Percentiles rank a stretch among this genome's conserved stretches.
Conservation (phyloP, 2,888 invertebrate species). For the Euplagia quadripunctaria region DNA sequence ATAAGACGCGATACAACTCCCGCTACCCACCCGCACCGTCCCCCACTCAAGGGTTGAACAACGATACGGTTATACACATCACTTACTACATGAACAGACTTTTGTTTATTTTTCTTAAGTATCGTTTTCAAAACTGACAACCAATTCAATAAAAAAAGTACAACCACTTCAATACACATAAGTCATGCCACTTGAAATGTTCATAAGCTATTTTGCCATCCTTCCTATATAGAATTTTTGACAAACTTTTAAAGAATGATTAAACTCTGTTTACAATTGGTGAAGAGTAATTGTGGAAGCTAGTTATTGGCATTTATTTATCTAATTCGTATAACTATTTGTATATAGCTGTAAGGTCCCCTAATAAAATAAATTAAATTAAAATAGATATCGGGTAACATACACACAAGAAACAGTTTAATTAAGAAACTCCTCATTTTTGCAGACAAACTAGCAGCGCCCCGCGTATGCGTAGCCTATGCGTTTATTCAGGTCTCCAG, state of each 20-base stretch:
- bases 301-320: too few species aligned
- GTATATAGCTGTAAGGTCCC: too few species aligned
- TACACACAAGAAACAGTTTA: background rate
- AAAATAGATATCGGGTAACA: background rate
- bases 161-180: background rate
- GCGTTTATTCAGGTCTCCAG: too few species aligned
- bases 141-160: background rate
- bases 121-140: background rate
- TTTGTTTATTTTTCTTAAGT: conserved; percentile 42
- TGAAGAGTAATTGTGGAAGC: too few species aligned
- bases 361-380: too few species aligned
- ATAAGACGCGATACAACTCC: conserved; percentile 70
- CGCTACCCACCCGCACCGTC: conserved; percentile 42
- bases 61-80: conserved; percentile 50
- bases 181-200: background rate
- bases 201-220: too few species aligned
- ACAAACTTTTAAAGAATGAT: too few species aligned
- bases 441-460: too few species aligned
- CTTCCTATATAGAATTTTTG: too few species aligned
- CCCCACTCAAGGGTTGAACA: conserved; percentile 55
- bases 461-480: too few species aligned
- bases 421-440: background rate
- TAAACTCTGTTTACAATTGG: too few species aligned
- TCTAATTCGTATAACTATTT: too few species aligned
- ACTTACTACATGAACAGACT: conserved; percentile 40